These are phyloP conservation scores for Neodiprion virginianus DNA, from an alignment of 1,140 invertebrate species.

Conservation along the genomic window DNA sequence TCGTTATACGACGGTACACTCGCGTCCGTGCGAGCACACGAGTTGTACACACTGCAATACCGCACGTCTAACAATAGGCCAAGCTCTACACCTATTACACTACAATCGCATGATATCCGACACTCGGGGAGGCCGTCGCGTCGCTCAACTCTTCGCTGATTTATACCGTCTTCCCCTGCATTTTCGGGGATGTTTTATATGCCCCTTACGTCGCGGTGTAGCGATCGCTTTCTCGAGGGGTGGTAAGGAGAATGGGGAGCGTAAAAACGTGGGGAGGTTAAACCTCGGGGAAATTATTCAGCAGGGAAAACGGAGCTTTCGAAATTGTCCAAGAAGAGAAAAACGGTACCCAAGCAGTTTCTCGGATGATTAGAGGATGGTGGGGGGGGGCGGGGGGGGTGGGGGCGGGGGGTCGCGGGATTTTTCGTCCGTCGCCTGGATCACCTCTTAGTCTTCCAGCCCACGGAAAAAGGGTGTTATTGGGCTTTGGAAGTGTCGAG, in stretches of 20 bases:
- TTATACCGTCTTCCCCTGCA: neutral
- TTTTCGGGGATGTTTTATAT: neutral
- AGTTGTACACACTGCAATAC: conserved; percentile 27
- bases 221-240: conserved; percentile 11
- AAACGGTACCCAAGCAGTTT: neutral
- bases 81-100: conserved; percentile 9
- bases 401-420: neutral
- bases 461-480: no score
- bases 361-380: no score
- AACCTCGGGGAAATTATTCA: neutral
- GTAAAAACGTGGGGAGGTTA: neutral
- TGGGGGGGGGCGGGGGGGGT: neutral
- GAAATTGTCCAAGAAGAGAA: no score
- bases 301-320: no score
- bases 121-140: conserved; percentile 23
- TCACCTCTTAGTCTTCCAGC: no score
- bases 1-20: conserved; percentile 31
- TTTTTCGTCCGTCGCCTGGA: no score
- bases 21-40: no score
- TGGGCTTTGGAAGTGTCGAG: conserved; percentile 33
- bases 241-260: neutral
- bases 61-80: conserved; percentile 12
- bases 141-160: neutral
- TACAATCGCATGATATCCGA: conserved; percentile 35
- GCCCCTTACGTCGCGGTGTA: neutral